Evolutionary conservation across 2,888 invertebrate species (phyloP).

Genomic region (Drosophila limbata): DNA sequence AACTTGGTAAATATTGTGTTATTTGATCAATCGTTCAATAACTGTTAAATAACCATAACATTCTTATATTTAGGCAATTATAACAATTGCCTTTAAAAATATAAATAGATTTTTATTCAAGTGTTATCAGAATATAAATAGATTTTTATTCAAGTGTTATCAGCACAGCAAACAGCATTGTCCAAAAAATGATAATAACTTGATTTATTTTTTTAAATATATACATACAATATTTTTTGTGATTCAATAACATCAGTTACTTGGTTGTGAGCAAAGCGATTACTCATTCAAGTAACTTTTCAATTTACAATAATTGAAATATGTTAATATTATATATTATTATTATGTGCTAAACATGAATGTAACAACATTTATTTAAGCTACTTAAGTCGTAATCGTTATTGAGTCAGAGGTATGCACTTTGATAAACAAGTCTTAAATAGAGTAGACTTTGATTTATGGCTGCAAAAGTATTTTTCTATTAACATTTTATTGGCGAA

Average conservation of each 20-base stretch:
- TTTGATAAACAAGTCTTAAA: not conserved
- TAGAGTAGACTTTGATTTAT: not conserved
- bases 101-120: not conserved
- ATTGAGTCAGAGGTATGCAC: not conserved
- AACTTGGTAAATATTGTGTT: constrained; percentile 10
- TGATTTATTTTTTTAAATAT: constrained; percentile 1
- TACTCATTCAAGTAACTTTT: constrained; percentile 18
- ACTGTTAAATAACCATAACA: not conserved
- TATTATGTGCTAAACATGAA: not conserved
- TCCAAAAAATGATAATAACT: not conserved
- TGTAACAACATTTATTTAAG: not conserved
- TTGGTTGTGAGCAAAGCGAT: not conserved
- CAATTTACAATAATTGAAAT: constrained; percentile 23
- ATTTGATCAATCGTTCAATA: not conserved
- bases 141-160: not conserved
- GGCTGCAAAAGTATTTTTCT: not conserved
- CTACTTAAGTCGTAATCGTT: not conserved
- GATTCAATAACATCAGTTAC: constrained; percentile 4
- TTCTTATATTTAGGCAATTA: not conserved
- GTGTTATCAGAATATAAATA: no score
- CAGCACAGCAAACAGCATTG: not conserved
- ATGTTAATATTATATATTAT: not conserved
- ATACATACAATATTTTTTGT: not conserved
- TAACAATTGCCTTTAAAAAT: not conserved
- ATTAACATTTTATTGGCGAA: not conserved